Evolutionary conservation across 2,797 vertebrate species (phyloP).

Genomic region (Hemibagrus guttatus): DNA sequence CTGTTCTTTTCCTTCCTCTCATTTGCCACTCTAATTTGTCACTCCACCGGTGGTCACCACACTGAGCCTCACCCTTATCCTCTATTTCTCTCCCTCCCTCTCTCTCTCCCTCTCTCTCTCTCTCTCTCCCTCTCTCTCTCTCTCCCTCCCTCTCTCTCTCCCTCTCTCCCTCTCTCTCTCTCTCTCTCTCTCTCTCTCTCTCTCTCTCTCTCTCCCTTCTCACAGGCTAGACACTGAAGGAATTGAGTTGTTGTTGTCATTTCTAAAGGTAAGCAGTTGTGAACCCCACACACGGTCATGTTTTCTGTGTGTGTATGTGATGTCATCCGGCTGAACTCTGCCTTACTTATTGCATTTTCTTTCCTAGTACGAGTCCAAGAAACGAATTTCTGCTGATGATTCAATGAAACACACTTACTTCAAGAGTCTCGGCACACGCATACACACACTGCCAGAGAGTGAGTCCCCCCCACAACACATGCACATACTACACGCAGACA

Average conservation of each 20-base stretch:
- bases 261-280: slow-evolving; percentile 83
- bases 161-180: slow-evolving; percentile 18
- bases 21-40: slow-evolving; percentile 62
- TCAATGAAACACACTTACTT: slow-evolving; percentile 97
- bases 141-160: slow-evolving; percentile 50
- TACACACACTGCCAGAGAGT: slow-evolving; percentile 92
- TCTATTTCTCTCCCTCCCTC: slow-evolving; percentile 38
- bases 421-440: slow-evolving; percentile 89
- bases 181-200: slow-evolving; percentile 30
- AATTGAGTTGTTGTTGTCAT: slow-evolving; percentile 92
- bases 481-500: background rate
- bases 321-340: background rate
- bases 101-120: slow-evolving; percentile 17
- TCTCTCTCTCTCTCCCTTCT: slow-evolving; percentile 44
- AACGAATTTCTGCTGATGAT: slow-evolving; percentile 95
- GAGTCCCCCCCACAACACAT: slow-evolving; percentile 61
- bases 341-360: background rate
- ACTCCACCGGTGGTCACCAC: slow-evolving; percentile 44
- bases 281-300: background rate
- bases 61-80: slow-evolving; percentile 45
- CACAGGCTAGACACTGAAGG: slow-evolving; percentile 92
- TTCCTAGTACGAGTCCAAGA: slow-evolving; percentile 93
- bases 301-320: background rate
- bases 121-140: slow-evolving; percentile 35
- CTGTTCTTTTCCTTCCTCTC: slow-evolving; percentile 69